These are phyloP conservation scores for Gorsachius magnificus DNA, from an alignment of 2,797 vertebrate genomes.

Conservation along the genomic window DNA sequence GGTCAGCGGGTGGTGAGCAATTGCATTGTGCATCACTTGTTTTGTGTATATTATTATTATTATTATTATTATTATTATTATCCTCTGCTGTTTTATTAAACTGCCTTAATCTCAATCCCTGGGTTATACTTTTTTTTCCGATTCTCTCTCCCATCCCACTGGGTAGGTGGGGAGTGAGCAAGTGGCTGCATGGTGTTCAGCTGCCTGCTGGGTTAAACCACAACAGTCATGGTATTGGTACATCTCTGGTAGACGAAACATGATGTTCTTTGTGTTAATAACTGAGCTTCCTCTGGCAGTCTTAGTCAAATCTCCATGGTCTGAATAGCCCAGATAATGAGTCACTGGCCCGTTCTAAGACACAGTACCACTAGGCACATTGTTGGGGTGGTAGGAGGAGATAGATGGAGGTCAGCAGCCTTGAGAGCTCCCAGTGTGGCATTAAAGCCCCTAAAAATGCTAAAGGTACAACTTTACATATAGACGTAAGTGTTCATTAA, in stretches of 20 bases:
- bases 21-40: too few relatives aligned
- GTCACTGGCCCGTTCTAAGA: background rate
- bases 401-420: background rate
- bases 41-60: too few relatives aligned
- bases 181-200: too few relatives aligned
- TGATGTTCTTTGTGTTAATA: background rate
- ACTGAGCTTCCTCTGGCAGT: background rate
- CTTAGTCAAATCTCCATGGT: background rate
- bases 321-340: background rate
- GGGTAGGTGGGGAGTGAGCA: too few relatives aligned
- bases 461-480: background rate
- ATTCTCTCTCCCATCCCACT: too few relatives aligned
- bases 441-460: background rate
- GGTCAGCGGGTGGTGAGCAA: too few relatives aligned
- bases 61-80: too few relatives aligned
- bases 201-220: too few relatives aligned
- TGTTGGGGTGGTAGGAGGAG: background rate
- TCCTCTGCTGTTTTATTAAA: too few relatives aligned
- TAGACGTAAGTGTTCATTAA: background rate
- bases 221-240: background rate
- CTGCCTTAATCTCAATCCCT: too few relatives aligned
- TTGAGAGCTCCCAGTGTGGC: background rate
- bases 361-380: background rate
- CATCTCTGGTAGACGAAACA: background rate
- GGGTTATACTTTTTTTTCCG: too few relatives aligned